These are phyloP conservation scores for Heliconius melpomene DNA, from an alignment of 1,140 invertebrate genomes.

Conservation along the genomic window DNA sequence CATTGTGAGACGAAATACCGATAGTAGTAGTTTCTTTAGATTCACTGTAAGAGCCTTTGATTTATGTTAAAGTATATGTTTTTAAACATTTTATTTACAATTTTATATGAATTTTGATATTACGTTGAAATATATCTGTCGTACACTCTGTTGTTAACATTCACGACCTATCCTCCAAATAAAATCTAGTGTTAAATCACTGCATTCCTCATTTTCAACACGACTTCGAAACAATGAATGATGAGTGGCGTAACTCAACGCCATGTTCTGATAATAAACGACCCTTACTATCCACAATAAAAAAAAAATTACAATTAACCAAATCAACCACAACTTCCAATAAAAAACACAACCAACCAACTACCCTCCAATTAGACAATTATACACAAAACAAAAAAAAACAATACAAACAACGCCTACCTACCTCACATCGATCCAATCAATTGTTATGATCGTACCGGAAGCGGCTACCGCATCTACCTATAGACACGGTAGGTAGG, in stretches of 20 bases:
- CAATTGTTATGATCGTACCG: constrained; percentile 25
- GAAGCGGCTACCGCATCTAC: constrained; percentile 30
- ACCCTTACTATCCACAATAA: background rate
- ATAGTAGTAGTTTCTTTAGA: constrained; percentile 5
- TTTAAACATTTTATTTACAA: background rate
- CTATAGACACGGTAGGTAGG: background rate
- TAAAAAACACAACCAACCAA: background rate
- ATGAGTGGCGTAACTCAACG: too few species aligned
- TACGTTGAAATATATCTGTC: too few species aligned
- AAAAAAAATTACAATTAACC: background rate
- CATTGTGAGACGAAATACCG: constrained; percentile 19
- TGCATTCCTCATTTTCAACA: too few species aligned
- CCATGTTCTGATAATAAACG: background rate
- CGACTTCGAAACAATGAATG: too few species aligned
- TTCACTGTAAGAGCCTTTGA: background rate
- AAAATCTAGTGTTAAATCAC: too few species aligned
- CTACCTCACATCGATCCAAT: constrained; percentile 10
- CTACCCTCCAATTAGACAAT: background rate
- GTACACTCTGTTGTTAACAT: too few species aligned
- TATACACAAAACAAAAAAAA: background rate
- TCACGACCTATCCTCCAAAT: too few species aligned
- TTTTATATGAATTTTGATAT: too few species aligned
- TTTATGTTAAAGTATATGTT: background rate
- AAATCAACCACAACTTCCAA: background rate
- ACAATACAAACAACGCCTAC: constrained; percentile 14